Evolutionary conservation across 2,113 vertebrate genomes (phyloP).

Genomic region (Nycticorax nycticorax): DNA sequence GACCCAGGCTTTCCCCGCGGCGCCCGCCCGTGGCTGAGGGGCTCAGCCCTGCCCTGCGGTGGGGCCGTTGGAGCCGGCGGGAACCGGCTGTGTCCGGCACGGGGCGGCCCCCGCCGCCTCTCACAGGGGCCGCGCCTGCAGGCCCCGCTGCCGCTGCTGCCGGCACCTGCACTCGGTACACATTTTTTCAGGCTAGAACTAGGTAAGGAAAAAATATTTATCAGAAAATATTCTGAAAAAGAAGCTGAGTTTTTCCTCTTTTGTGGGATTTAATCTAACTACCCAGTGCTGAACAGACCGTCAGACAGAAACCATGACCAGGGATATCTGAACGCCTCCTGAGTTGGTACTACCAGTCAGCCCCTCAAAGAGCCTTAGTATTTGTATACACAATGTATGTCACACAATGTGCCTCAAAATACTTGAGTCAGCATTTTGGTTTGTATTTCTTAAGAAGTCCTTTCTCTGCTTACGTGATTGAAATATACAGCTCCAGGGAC

Average conservation of each 20-base stretch:
- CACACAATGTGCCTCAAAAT: not conserved
- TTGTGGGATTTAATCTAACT: not conserved
- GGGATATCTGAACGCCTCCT: not conserved
- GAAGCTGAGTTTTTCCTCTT: not conserved
- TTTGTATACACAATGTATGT: not conserved
- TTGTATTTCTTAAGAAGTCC: not conserved
- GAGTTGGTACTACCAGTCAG: too few species aligned
- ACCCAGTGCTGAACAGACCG: not conserved
- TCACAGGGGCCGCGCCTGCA: too few species aligned
- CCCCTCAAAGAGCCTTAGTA: not conserved
- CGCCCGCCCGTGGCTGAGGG: too few species aligned
- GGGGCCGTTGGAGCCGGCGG: too few species aligned
- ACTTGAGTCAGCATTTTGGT: not conserved
- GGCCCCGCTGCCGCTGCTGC: too few species aligned
- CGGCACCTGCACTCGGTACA: fast-evolving
- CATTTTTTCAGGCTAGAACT: not conserved
- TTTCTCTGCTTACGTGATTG: not conserved
- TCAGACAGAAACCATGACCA: not conserved
- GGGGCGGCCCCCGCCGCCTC: too few species aligned
- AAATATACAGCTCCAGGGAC: not conserved
- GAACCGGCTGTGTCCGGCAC: too few species aligned
- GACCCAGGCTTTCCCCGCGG: too few species aligned
- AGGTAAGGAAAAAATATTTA: not conserved
- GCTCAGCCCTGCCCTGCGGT: too few species aligned
- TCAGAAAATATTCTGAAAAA: not conserved